phyloP scores from a whole-genome alignment of 2,113 vertebrate genomes.

The Protomyctophum bolini region DNA sequence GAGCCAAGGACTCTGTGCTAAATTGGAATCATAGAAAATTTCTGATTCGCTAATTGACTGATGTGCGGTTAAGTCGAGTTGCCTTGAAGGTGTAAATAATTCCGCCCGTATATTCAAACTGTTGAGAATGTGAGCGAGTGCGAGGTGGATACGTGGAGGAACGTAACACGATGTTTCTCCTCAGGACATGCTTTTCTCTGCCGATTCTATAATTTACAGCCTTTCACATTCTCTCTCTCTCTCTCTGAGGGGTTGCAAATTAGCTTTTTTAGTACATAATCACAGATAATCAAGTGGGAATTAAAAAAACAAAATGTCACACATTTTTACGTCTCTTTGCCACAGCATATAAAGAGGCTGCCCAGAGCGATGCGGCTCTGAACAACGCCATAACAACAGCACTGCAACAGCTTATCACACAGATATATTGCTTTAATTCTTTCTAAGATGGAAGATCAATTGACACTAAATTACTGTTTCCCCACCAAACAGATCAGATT shows the following conservation, averaged over 20 bases:
- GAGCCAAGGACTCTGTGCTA: constrained; percentile 91
- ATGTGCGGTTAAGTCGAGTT: constrained; percentile 95
- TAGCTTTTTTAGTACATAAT: constrained; percentile 66
- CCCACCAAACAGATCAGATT: constrained; percentile 60
- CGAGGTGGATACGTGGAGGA: constrained; percentile 68
- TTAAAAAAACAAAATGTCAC: constrained; percentile 70
- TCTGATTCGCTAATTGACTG: constrained; percentile 99
- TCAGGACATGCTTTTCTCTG: constrained; percentile 66
- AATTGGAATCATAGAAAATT: constrained; percentile 99
- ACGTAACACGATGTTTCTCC: constrained; percentile 66
- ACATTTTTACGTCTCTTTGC: constrained; percentile 40
- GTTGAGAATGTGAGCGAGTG: constrained; percentile 67
- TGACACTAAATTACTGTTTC: constrained; percentile 57
- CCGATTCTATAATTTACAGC: constrained; percentile 63
- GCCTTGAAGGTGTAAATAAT: constrained; percentile 99
- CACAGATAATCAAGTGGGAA: constrained; percentile 70
- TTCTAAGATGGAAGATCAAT: constrained; percentile 60
- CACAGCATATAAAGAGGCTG: constrained; percentile 37
- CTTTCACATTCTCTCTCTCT: constrained; percentile 47
- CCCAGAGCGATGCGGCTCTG: constrained; percentile 46
- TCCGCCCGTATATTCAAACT: constrained; percentile 87
- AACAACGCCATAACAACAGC: constrained; percentile 56
- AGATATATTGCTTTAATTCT: constrained; percentile 56
- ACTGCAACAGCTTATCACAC: constrained; percentile 55
- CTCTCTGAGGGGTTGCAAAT: constrained; percentile 58